phyloP scores from a whole-genome alignment of 1,140 invertebrate species.

The Drosophila prosaltans region DNA sequence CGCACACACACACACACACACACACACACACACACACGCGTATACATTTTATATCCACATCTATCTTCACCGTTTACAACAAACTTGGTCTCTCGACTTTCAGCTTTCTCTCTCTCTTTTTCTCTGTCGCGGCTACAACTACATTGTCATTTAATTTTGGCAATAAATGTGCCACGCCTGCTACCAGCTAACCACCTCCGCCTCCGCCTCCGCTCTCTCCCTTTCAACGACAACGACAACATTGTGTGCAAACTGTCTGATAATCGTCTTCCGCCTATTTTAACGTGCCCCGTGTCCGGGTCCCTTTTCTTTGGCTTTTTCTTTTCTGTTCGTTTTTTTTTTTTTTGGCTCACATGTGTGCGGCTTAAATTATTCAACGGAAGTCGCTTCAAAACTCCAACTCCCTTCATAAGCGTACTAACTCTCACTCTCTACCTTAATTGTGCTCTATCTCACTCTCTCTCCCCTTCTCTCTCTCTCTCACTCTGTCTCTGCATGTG shows the following conservation, averaged over 20 bases:
- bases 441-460: not conserved
- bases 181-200: not conserved
- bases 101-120: not conserved
- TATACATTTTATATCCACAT: conserved; percentile 38
- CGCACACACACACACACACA: not conserved
- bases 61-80: conserved; percentile 60
- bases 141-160: conserved; percentile 82
- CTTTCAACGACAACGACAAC: conserved; percentile 39
- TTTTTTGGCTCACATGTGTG: conserved; percentile 62
- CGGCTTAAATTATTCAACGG: conserved; percentile 78
- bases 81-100: conserved; percentile 36
- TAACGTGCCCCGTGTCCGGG: conserved; percentile 48
- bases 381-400: conserved; percentile 47
- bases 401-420: conserved; percentile 1
- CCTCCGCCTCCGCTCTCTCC: too few relatives aligned
- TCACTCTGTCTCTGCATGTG: conserved; percentile 34
- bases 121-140: conserved; percentile 50
- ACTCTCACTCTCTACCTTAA: not conserved
- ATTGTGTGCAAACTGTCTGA: conserved; percentile 82
- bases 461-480: not conserved
- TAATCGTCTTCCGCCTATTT: conserved; percentile 81
- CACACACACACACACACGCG: not conserved
- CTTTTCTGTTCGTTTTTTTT: conserved; percentile 17
- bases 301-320: not conserved
- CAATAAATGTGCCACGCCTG: conserved; percentile 71